Base-by-base conservation (phyloP, 2,888 invertebrate genomes). In the Meandrusa payeni region DNA sequence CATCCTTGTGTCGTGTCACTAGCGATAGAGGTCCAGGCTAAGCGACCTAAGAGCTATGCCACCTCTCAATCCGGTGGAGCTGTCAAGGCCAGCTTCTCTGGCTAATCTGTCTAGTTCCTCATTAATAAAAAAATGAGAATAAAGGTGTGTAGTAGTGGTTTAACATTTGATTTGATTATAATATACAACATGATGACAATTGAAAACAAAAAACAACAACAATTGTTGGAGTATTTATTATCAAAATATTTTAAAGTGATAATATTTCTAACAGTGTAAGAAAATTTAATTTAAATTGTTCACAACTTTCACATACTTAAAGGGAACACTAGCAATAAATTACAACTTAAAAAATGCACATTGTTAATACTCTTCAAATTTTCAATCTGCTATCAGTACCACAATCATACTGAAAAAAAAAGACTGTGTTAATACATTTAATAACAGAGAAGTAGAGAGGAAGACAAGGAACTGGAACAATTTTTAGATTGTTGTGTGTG, bases 331-430 rank as follows among this genome's bases (percentile, higher is more conserved):
- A 69, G 61, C 55, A 73, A 70, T 72, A 74, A 71, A 73, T 71
- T 66, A 76, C 59, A 59, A 75, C 69, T 79, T 72, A 70, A 65
- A n/a, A 57, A 52, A 61, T 51, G 47, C 54, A 56, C 40, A 10
- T 23, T 33, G 23, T 38, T 13, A 60, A 50, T 51, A 46, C 54
- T 55, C 51, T 38, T 52, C 42, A 47, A 51, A n/a, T 39, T 42
- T 47, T 76, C 69, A 87, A 48, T 76, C 85, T 10, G 86, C 86
- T 48, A 87, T 87, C 54, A 87, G 58, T 56, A 87, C 87, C 51
- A 85, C 82, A 54, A 87, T 87, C 87, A 87, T 87, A 68, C 87
- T 87, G 86, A 9, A 34, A 41, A 34, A 34, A 20, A 4, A 28
- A 24, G 13, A 23, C 15, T 2, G 19, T n/a, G 15, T 15, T 12